A percentile compares a stretch with the other conserved stretches of the same genome.
Conservation (phyloP, 2,113 vertebrate genomes). For the Scomber japonicus region DNA sequence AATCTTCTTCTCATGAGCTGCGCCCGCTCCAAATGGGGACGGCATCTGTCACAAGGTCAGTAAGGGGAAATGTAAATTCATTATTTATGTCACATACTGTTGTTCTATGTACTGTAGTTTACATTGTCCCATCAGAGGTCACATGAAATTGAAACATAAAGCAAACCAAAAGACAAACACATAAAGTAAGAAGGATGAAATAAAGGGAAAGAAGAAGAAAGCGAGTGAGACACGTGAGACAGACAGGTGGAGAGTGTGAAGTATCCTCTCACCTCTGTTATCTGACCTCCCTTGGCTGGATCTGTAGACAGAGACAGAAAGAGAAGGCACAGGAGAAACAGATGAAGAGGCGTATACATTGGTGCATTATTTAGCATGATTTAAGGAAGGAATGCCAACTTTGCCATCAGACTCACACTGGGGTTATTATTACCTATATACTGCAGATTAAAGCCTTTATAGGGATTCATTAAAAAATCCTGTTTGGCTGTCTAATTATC, state of each 20-base stretch:
- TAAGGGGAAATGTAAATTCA: background rate
- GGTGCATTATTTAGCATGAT: constrained; percentile 35
- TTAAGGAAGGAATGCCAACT: background rate
- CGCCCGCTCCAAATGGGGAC: constrained; percentile 81
- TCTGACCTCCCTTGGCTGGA: constrained; percentile 73
- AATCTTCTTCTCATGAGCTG: constrained; percentile 91
- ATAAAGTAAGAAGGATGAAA: background rate
- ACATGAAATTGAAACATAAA: constrained; percentile 2
- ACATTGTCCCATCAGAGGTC: background rate
- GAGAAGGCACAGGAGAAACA: constrained; percentile 22
- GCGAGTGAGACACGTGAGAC: constrained; percentile 11
- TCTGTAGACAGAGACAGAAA: constrained; percentile 68
- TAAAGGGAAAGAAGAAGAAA: background rate
- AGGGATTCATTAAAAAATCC: too few relatives aligned
- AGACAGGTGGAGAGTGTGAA: constrained; percentile 12
- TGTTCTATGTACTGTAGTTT: background rate
- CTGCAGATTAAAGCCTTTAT: too few relatives aligned
- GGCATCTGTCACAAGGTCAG: constrained; percentile 83
- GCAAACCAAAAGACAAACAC: background rate
- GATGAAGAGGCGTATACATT: constrained; percentile 6
- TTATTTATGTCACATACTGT: background rate
- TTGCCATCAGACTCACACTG: background rate
- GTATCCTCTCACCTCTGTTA: constrained; percentile 81
- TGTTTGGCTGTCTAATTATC: too few relatives aligned
- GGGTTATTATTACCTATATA: background rate